phyloP scores from a whole-genome alignment of 1,140 invertebrate species.

The Drosophila azteca region DNA sequence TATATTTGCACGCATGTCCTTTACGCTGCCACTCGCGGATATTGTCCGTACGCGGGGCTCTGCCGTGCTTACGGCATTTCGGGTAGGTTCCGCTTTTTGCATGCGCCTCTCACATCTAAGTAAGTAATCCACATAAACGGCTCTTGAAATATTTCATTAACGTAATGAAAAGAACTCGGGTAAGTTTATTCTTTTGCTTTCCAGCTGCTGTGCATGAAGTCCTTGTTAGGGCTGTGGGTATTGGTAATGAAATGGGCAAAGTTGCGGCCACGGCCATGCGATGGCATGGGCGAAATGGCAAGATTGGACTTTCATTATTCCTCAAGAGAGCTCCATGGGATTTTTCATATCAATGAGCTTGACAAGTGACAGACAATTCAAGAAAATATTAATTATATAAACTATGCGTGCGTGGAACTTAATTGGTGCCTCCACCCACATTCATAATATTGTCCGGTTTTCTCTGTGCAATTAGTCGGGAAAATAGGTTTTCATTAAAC shows the following conservation, averaged over 20 bases:
- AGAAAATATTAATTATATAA: background rate
- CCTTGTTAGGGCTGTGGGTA: conserved; percentile 34
- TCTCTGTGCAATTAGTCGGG: conserved; percentile 46
- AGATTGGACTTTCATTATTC: background rate
- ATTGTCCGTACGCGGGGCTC: conserved; percentile 21
- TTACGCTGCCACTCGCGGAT: conserved; percentile 14
- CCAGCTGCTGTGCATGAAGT: conserved; percentile 1
- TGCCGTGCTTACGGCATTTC: conserved; percentile 61
- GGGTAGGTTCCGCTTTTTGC: conserved; percentile 49
- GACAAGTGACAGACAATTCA: too few species aligned
- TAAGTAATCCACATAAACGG: conserved; percentile 79
- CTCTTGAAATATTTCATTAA: conserved; percentile 80
- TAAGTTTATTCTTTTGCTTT: too few species aligned
- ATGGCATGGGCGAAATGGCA: too few species aligned
- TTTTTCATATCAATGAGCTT: background rate
- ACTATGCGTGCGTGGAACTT: background rate
- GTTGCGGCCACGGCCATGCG: background rate
- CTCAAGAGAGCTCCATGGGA: background rate
- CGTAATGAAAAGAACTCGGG: conserved; percentile 73
- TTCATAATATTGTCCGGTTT: background rate
- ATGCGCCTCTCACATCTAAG: conserved; percentile 65
- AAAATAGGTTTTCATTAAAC: conserved; percentile 30
- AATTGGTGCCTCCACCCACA: background rate
- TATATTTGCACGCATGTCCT: conserved; percentile 77
- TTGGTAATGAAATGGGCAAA: conserved; percentile 66